phyloP scores from a whole-genome alignment of 2,797 vertebrate species.

The Chloroceryle amazona region DNA sequence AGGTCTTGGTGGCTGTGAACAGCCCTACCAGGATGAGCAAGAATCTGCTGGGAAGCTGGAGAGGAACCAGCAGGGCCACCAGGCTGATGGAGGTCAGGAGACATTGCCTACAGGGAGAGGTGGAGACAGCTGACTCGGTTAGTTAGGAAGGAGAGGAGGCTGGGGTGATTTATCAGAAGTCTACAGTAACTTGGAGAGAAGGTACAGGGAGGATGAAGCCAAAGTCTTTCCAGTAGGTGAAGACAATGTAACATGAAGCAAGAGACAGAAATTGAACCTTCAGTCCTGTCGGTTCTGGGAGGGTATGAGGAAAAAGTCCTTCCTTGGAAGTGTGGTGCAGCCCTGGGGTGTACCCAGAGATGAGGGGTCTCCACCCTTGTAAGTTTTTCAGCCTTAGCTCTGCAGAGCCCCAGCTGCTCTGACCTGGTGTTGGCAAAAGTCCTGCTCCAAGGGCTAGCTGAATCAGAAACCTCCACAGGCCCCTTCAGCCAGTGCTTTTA shows the following conservation, averaged over 20 bases:
- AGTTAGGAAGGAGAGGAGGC: neutral
- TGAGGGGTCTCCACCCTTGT: neutral
- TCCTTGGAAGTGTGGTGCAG: neutral
- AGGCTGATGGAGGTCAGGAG: neutral
- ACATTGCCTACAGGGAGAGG: neutral
- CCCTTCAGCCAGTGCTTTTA: neutral
- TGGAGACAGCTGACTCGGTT: neutral
- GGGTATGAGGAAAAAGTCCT: neutral
- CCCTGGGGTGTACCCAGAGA: neutral
- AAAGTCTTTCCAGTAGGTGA: neutral
- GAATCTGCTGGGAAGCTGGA: neutral
- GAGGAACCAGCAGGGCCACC: neutral
- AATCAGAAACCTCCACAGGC: neutral
- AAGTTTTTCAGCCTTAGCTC: neutral
- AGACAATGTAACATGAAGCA: neutral
- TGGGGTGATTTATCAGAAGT: neutral
- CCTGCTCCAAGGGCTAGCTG: neutral
- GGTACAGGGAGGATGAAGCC: too few relatives aligned
- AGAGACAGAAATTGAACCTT: neutral
- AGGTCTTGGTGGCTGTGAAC: too few relatives aligned
- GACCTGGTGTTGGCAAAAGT: neutral
- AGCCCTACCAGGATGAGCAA: neutral
- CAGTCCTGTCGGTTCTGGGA: neutral
- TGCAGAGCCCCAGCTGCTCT: neutral
- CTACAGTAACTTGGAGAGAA: too few relatives aligned